Evolutionary conservation across 2,113 vertebrate species (phyloP).

Genomic region (Nibea albiflora): DNA sequence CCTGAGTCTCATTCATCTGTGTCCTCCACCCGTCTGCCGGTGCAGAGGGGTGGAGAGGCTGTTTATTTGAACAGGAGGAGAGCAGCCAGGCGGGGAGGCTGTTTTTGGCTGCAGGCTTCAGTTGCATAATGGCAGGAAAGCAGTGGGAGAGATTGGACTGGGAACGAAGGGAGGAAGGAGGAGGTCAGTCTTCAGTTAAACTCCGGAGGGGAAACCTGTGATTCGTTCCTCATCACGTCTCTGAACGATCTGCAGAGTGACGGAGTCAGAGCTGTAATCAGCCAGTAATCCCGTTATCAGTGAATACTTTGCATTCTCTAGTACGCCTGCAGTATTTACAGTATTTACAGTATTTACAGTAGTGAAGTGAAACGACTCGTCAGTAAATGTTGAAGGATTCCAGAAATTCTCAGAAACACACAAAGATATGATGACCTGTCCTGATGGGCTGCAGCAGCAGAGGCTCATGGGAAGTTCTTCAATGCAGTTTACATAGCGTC

Average conservation of each 20-base stretch:
- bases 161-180: not conserved
- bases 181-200: not conserved
- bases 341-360: not conserved
- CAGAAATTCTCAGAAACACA: conserved; percentile 3
- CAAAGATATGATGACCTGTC: not conserved
- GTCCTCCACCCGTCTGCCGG: conserved; percentile 40
- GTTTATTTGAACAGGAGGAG: conserved; percentile 59
- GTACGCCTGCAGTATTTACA: not conserved
- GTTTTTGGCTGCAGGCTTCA: conserved; percentile 38
- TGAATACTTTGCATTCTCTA: conserved; percentile 25
- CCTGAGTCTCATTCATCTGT: not conserved
- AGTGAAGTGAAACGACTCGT: not conserved
- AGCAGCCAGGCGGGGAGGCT: conserved; percentile 26
- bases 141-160: conserved; percentile 48
- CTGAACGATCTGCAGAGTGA: not conserved
- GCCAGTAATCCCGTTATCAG: conserved; percentile 7
- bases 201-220: not conserved
- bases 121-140: conserved; percentile 65
- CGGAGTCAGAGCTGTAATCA: not conserved
- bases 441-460: not conserved
- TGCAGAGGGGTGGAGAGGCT: conserved; percentile 41
- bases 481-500: too few relatives aligned
- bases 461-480: not conserved
- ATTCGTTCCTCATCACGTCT: not conserved
- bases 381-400: conserved; percentile 1